Percentiles rank a stretch among this genome's conserved stretches.
Conservation (phyloP, 2,888 invertebrate species). For the Chorisops tibialis region DNA sequence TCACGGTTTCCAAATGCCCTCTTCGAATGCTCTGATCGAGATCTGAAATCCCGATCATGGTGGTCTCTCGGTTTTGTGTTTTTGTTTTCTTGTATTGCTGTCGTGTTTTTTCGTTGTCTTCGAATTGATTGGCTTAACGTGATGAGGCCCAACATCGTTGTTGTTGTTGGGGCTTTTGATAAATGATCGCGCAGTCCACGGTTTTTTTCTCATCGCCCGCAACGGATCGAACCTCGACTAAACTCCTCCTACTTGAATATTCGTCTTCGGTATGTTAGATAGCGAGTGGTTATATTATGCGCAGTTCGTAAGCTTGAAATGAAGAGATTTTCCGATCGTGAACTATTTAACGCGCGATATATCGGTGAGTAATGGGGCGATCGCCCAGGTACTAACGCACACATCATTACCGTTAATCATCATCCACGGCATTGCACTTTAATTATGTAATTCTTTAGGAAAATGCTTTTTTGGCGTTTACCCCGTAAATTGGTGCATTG, state of each 20-base stretch:
- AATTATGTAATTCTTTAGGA: constrained; percentile 30
- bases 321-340: constrained; percentile 27
- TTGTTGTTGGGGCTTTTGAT: constrained; percentile 26
- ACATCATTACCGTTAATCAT: constrained; percentile 18
- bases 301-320: constrained; percentile 4
- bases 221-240: not conserved
- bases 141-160: no score
- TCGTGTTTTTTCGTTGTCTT: not conserved
- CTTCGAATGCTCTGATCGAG: not conserved
- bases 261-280: constrained; percentile 1
- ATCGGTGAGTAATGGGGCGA: constrained; percentile 24
- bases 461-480: constrained; percentile 23
- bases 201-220: no score
- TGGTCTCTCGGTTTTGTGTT: constrained; percentile 15
- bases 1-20: constrained; percentile 22
- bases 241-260: no score
- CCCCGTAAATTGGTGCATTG: constrained; percentile 16
- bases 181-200: constrained; percentile 27
- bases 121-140: constrained; percentile 30
- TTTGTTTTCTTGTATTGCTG: not conserved
- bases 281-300: no score
- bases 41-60: constrained; percentile 9
- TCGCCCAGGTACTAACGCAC: constrained; percentile 19
- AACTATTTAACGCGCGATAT: constrained; percentile 28
- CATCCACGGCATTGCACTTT: constrained; percentile 24